These are phyloP conservation scores for Temnopleurus reevesii DNA, from an alignment of 53 echinoderm and acorn worm species.

Conservation along the genomic window DNA sequence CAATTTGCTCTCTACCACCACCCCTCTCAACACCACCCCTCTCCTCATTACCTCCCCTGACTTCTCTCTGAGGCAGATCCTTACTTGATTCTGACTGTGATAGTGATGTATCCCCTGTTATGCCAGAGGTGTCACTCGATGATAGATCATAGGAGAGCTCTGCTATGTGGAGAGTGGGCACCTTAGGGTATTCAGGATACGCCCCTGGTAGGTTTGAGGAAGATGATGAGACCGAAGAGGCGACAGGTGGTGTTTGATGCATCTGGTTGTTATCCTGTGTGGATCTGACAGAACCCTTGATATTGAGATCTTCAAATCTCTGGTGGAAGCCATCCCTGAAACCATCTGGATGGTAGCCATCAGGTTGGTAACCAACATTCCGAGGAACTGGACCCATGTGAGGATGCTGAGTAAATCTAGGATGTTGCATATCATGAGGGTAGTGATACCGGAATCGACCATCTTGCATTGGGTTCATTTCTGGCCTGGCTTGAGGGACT, in stretches of 20 bases:
- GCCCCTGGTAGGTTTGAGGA: background rate
- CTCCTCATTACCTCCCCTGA: background rate
- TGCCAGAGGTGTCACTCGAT: constrained; percentile 9
- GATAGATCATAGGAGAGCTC: background rate
- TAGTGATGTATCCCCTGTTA: constrained; percentile 26
- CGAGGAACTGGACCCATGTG: background rate
- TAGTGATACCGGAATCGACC: background rate
- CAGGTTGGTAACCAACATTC: background rate
- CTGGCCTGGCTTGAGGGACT: background rate
- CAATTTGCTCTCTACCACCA: background rate
- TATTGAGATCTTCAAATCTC: background rate
- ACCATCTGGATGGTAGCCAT: background rate
- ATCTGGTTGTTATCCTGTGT: background rate
- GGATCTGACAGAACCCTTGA: background rate
- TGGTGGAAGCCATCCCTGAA: background rate
- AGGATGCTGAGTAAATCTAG: background rate
- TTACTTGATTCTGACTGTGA: background rate
- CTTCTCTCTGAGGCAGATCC: constrained; percentile 23
- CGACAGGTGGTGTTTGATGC: background rate
- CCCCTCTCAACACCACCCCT: background rate
- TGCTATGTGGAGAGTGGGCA: background rate
- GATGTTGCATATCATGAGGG: background rate
- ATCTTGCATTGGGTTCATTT: background rate
- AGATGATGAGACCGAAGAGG: background rate
- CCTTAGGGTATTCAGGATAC: background rate